Evolutionary conservation across 2,113 vertebrate species (phyloP).

Genomic region (Colaptes auratus): DNA sequence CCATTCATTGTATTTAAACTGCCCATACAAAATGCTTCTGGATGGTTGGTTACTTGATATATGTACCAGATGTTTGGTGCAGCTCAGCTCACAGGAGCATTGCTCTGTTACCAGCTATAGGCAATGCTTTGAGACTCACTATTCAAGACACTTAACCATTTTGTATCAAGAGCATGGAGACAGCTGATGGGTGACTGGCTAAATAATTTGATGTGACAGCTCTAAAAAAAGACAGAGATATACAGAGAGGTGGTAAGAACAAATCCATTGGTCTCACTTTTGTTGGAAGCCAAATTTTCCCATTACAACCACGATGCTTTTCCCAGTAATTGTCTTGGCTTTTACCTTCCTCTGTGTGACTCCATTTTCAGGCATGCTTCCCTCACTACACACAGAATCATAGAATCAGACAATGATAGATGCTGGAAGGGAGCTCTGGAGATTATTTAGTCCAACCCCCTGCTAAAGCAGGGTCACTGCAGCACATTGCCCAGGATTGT

Average conservation of each 20-base stretch:
- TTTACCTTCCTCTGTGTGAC: not conserved
- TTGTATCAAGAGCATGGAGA: not conserved
- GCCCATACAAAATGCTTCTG: conserved; percentile 25
- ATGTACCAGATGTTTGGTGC: conserved; percentile 13
- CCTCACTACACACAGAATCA: not conserved
- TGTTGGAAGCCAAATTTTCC: not conserved
- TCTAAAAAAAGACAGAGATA: not conserved
- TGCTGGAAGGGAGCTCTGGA: not conserved
- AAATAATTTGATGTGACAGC: not conserved
- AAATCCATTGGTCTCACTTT: not conserved
- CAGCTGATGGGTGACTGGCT: not conserved
- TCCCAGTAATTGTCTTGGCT: not conserved
- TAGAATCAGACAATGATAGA: not conserved
- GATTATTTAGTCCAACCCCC: not conserved
- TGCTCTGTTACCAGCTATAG: not conserved
- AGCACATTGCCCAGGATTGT: not conserved
- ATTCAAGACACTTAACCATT: not conserved
- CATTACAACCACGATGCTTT: not conserved
- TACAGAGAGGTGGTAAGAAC: not conserved
- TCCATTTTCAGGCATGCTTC: not conserved
- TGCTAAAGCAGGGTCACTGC: not conserved
- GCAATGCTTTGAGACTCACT: not conserved
- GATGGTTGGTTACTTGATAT: conserved; percentile 37
- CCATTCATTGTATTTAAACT: conserved; percentile 40
- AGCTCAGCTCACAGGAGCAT: not conserved